Percentiles rank a stretch among this genome's conserved stretches.
Conservation (phyloP, 2,797 vertebrate genomes). For the Lepidocolaptes lacrymiger region DNA sequence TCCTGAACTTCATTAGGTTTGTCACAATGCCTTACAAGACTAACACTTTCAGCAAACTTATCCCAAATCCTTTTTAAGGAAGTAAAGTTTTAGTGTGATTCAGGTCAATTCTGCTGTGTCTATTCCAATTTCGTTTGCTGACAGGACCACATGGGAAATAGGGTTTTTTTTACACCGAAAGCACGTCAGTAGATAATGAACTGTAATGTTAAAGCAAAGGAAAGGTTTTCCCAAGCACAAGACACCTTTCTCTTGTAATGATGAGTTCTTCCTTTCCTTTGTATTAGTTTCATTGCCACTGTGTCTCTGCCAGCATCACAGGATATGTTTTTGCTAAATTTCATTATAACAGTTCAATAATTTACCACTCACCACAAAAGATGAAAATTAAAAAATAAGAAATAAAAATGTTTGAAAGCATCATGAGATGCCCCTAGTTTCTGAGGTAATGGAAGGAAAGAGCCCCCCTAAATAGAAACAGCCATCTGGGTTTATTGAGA, state of each 20-base stretch:
- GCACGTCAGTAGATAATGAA: neutral
- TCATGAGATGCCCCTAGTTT: neutral
- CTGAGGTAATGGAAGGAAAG: neutral
- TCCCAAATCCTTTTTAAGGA: neutral
- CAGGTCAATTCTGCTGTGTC: neutral
- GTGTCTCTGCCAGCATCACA: neutral
- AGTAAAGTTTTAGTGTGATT: neutral
- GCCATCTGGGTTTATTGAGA: neutral
- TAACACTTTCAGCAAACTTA: neutral
- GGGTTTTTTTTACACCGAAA: neutral
- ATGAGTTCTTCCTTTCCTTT: neutral
- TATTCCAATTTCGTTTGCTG: neutral
- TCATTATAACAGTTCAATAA: neutral
- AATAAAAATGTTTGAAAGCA: neutral
- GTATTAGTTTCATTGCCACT: neutral
- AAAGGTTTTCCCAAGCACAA: neutral
- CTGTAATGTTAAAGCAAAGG: neutral
- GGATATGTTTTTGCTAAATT: neutral
- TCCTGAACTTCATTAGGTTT: neutral
- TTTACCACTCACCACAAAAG: neutral
- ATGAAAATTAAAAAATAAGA: fast-evolving
- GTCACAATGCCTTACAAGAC: neutral
- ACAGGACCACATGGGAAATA: neutral
- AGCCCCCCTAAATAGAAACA: neutral
- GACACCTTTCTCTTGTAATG: neutral